These are phyloP conservation scores for Argyra leucocephala DNA, from an alignment of 2,888 invertebrate genomes.

Conservation along the genomic window DNA sequence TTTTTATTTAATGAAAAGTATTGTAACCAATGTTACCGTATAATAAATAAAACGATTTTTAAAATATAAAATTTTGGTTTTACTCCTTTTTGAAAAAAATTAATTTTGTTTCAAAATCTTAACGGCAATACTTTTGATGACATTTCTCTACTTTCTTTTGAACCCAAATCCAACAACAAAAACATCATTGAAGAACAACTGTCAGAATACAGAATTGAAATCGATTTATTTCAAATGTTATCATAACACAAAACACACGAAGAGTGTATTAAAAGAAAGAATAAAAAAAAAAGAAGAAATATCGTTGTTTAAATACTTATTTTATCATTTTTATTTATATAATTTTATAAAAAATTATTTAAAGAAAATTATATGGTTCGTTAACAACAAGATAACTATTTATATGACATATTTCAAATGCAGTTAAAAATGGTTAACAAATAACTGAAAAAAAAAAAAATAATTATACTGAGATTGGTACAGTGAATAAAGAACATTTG, in stretches of 20 bases:
- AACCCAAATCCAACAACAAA: neutral
- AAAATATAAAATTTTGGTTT: no score
- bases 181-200: neutral
- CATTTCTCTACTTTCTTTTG: neutral
- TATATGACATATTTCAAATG: neutral
- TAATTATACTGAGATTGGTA: no score
- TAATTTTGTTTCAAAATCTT: no score
- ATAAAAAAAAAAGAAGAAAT: neutral
- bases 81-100: no score
- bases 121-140: neutral
- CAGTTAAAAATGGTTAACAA: neutral
- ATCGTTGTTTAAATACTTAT: neutral
- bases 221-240: neutral
- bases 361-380: neutral
- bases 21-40: no score
- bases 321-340: neutral
- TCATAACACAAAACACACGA: neutral
- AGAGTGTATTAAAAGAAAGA: neutral
- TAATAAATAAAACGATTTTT: no score
- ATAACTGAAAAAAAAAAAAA: neutral
- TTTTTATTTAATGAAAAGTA: no score
- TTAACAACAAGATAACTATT: neutral
- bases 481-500: no score
- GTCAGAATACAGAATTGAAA: neutral
- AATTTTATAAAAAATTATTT: neutral